Conservation (phyloP, 2,113 vertebrate genomes). For the Poicephalus gulielmi region DNA sequence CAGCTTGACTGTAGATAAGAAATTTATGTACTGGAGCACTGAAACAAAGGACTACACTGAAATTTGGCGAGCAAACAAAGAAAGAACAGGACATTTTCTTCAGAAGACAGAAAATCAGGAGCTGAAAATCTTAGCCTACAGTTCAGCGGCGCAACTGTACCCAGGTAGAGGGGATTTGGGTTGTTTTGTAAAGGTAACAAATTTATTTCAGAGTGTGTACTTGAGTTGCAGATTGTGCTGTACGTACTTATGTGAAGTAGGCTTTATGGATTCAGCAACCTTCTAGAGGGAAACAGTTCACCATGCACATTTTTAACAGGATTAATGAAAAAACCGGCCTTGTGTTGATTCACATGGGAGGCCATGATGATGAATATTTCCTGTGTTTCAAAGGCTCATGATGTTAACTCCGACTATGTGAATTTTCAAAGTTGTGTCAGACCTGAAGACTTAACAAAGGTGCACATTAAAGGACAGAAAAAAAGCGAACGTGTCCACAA, state of each 20-base stretch:
- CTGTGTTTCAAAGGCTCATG: background rate
- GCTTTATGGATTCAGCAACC: background rate
- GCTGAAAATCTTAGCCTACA: conserved; percentile 62
- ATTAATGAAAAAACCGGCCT: background rate
- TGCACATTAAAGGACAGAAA: background rate
- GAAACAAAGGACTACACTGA: conserved; percentile 10
- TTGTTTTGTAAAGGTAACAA: background rate
- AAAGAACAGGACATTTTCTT: background rate
- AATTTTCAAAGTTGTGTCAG: background rate
- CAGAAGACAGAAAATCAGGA: background rate
- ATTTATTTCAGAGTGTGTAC: background rate
- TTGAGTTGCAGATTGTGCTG: background rate
- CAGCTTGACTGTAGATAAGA: conserved; percentile 67
- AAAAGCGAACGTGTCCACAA: background rate
- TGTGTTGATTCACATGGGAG: background rate
- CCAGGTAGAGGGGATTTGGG: conserved; percentile 63
- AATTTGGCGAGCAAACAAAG: conserved; percentile 64
- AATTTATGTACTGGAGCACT: conserved; percentile 71
- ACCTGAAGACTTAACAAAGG: background rate
- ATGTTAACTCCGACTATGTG: background rate
- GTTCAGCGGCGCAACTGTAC: conserved; percentile 48
- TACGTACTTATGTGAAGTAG: background rate
- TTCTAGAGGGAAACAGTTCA: background rate
- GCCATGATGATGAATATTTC: background rate
- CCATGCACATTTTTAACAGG: background rate